Percentiles rank a stretch among this genome's conserved stretches.
Evolutionary conservation across 1,140 invertebrate species (phyloP).

Genomic region (Potamilus streckersoni): DNA sequence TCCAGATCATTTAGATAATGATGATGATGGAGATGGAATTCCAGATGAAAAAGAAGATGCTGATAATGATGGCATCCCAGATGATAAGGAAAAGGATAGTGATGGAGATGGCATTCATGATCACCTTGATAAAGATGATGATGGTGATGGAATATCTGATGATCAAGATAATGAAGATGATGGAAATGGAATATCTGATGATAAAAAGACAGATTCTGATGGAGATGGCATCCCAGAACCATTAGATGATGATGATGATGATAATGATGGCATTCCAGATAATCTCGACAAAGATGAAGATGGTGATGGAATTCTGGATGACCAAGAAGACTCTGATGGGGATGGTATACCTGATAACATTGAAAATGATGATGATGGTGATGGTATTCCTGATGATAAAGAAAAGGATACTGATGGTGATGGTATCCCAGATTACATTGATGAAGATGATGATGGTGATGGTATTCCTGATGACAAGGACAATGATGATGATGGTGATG

Average conservation of each 20-base stretch:
- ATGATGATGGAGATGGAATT: constrained; percentile 44
- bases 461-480: constrained; percentile 51
- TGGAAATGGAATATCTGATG: constrained; percentile 54
- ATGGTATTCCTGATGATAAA: constrained; percentile 55
- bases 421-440: constrained; percentile 54
- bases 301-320: constrained; percentile 54
- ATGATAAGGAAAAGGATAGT: constrained; percentile 37
- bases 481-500: constrained; percentile 56
- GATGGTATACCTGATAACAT: constrained; percentile 53
- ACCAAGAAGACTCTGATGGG: constrained; percentile 50
- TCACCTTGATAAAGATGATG: constrained; percentile 38
- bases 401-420: constrained; percentile 58
- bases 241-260: constrained; percentile 51
- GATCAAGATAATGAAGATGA: constrained; percentile 47
- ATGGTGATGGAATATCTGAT: constrained; percentile 61
- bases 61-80: constrained; percentile 47
- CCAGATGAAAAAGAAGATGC: constrained; percentile 37
- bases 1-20: constrained; percentile 46
- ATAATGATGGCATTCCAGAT: constrained; percentile 58
- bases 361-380: constrained; percentile 48
- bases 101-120: constrained; percentile 57
- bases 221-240: constrained; percentile 59
- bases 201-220: constrained; percentile 53
- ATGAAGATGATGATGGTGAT: constrained; percentile 51
- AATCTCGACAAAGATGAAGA: constrained; percentile 50